A percentile compares a stretch with the other conserved stretches of the same genome.
These are phyloP conservation scores for Spatula clypeata DNA, from an alignment of 2,797 vertebrate species.

Conservation along the genomic window DNA sequence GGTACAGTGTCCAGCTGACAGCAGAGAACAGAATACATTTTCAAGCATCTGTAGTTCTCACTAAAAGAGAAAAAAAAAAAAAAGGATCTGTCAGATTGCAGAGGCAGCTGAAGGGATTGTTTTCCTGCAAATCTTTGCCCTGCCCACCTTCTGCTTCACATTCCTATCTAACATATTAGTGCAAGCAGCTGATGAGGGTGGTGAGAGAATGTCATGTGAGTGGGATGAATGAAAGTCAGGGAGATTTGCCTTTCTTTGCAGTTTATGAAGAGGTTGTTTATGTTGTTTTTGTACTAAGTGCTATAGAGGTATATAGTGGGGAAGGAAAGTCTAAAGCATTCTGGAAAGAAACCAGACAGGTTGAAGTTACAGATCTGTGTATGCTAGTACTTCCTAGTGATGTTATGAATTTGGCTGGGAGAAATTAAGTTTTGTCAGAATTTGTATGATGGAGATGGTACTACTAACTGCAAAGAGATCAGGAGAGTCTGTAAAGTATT, in stretches of 20 bases:
- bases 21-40: constrained; percentile 49
- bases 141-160: constrained; percentile 68
- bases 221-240: background rate
- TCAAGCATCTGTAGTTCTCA: constrained; percentile 16
- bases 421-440: background rate
- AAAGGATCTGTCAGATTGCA: background rate
- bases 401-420: background rate
- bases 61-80: background rate
- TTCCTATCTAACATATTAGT: background rate
- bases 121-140: constrained; percentile 52
- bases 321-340: background rate
- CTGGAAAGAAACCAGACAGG: background rate
- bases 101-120: constrained; percentile 44
- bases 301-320: background rate
- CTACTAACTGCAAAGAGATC: background rate
- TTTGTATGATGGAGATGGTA: background rate
- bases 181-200: constrained; percentile 13
- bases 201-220: background rate
- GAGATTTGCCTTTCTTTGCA: background rate
- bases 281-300: background rate
- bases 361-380: background rate
- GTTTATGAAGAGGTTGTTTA: background rate
- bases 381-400: background rate
- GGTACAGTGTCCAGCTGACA: background rate
- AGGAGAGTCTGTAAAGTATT: background rate